Evolutionary conservation across 2,797 vertebrate genomes (phyloP), one percentile per base, ranked within the genome.

Genomic region (Gouania willdenowi): DNA sequence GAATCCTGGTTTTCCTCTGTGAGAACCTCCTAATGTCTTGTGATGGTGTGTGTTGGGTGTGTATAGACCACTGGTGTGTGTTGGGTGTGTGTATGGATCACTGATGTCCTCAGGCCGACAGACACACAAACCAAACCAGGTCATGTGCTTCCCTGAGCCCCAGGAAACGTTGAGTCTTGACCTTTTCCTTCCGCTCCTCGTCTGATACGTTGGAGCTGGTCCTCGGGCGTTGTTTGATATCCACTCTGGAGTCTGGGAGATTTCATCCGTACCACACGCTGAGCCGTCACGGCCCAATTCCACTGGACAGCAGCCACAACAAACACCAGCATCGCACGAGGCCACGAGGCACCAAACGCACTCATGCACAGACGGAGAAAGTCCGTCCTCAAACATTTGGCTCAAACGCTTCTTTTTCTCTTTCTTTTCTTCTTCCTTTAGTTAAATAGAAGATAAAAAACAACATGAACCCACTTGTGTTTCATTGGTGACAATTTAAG

Each of bases 91-190:
- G 3, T 19, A 20, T 20, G 19, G 63, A 74, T 66, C 57, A 62
- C 57, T 62, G 48, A 14, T 50, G 44, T 48, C 58, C 3, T 46
- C 67, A 61, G 44, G 61, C 61, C 19, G 37, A 51, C 32, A 71
- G 53, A 43, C 48, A 44, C 37, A 52, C 24, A 40, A 54, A 61
- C 55, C 44, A 72, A 78, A 78, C 56, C 69, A 68, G 78, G 75
- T 83, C 79, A 77, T 38, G 37, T 38, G 43, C 34, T 68, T 77
- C 59, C 71, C 50, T 34, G 48, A 77, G 74, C 65, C 67, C 40
- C 40, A 60, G 59, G 60, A 75, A 46, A 42, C 41, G 30, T 52
- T 45, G 40, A 57, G 57, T 43, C 79, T 40, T 55, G 62, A 66
- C 57, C 48, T 57, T 59, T 58, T 45, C 36, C 32, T 5, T 17